These are phyloP conservation scores for Tryphoninae sp. DNA, from an alignment of 2,888 invertebrate species.

Conservation along the genomic window DNA sequence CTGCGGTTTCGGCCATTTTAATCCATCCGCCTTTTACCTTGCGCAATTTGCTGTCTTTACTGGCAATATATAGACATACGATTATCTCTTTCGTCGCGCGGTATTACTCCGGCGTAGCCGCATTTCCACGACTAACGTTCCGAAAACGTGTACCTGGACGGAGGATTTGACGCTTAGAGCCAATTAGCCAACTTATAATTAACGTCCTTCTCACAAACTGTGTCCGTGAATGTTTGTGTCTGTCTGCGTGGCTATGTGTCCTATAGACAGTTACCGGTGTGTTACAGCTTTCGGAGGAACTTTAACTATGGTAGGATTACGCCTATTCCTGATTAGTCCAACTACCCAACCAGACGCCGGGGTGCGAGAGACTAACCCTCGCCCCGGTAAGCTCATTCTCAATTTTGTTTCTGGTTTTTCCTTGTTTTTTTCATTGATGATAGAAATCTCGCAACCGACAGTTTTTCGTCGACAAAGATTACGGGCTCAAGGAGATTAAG, in stretches of 20 bases:
- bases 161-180: conserved; percentile 64
- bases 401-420: background rate
- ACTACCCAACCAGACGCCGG: conserved; percentile 3
- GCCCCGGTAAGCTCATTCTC: background rate
- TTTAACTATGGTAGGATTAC: conserved; percentile 53
- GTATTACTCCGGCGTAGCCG: conserved; percentile 43
- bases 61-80: background rate
- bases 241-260: background rate
- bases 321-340: conserved; percentile 56
- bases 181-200: conserved; percentile 78
- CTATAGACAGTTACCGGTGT: conserved; percentile 21
- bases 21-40: conserved; percentile 5
- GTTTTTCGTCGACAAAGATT: background rate
- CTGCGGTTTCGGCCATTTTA: too few relatives aligned
- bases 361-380: conserved; percentile 11
- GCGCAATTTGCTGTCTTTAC: conserved; percentile 22
- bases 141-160: conserved; percentile 47
- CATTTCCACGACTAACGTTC: conserved; percentile 46
- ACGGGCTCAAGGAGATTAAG: background rate
- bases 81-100: conserved; percentile 12
- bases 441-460: background rate
- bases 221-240: conserved; percentile 14
- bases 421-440: background rate
- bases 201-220: conserved; percentile 63
- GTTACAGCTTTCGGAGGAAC: conserved; percentile 44